Evolutionary conservation across 1,140 invertebrate species (phyloP), one percentile per base, ranked within the genome.

Genomic region (Megathymus violae): DNA sequence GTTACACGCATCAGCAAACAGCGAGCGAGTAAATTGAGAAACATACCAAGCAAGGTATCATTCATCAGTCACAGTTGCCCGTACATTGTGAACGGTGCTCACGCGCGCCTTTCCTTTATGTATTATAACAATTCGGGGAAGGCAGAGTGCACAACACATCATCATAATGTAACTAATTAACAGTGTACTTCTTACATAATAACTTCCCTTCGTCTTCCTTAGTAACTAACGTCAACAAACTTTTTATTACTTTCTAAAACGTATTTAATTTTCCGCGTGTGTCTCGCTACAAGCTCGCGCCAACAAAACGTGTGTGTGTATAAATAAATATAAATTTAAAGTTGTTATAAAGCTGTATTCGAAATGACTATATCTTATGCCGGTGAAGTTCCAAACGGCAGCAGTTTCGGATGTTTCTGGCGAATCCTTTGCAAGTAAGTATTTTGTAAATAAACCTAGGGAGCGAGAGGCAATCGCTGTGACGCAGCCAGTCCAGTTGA

Each of bases 361-460:
- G 71, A 80, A 67, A 97, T 97, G 96, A 97, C 96, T 71, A 94
- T 97, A 71, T 96, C 96, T 27, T 97, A 97, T 92, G 96, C 95
- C 69, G 95, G 95, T 79, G 95, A 96, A 92, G 96, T 97, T 76
- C 96, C 96, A 62, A 97, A 97, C 87, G 96, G 96, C 80, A 97
- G 96, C 92, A 96, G 95, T 91, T 97, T 97, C 84, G 96, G 96
- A 80, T 97, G 96, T 91, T 97, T 97, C 92, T 97, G 96, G 95
- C 94, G 94, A 88, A 96, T 97, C 85, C 92, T 97, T 67, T 92
- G 93, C 92, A 97, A 96, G 96, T 97, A 90, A 96, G 95, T 95
- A 41, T 10, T 44, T 22, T 41, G 27, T 52, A 25, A 50, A 25
- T 66, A 6, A 13, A 17, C 6, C 25, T 47, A 38, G 56, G 58